phyloP scores from a whole-genome alignment of 2,888 invertebrate species.

The Drosophila austrosaltans region DNA sequence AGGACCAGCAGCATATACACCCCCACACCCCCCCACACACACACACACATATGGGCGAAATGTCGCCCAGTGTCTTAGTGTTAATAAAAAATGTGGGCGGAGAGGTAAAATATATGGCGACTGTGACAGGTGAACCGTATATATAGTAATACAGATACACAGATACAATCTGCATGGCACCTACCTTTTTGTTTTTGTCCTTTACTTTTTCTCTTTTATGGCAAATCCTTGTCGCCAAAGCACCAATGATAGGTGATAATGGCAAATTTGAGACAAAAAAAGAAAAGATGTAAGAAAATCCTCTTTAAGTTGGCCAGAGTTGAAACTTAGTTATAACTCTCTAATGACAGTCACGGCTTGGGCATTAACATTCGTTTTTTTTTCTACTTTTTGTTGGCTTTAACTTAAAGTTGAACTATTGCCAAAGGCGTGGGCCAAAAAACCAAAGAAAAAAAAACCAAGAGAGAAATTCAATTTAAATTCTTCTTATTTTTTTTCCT shows the following conservation, averaged over 20 bases:
- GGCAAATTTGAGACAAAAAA: constrained; percentile 67
- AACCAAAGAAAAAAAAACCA: background rate
- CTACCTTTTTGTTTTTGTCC: constrained; percentile 57
- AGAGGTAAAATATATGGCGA: constrained; percentile 52
- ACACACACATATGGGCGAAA: constrained; percentile 62
- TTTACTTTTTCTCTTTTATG: constrained; percentile 55
- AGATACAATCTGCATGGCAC: constrained; percentile 31
- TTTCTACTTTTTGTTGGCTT: constrained; percentile 1
- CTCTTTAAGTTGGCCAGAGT: constrained; percentile 8
- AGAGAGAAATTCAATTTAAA: constrained; percentile 61
- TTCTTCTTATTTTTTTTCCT: constrained; percentile 15
- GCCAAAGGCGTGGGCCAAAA: background rate
- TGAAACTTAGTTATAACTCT: constrained; percentile 13
- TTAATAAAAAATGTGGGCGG: constrained; percentile 52
- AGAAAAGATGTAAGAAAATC: background rate
- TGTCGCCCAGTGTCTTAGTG: constrained; percentile 53
- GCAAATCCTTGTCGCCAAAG: constrained; percentile 72
- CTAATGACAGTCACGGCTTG: constrained; percentile 27
- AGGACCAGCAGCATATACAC: constrained; percentile 40
- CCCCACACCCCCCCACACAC: background rate
- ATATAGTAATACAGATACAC: constrained; percentile 12
- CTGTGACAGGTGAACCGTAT: constrained; percentile 18
- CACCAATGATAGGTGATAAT: constrained; percentile 81
- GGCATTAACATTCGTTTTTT: constrained; percentile 24
- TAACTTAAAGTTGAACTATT: constrained; percentile 28